Conservation (phyloP, 1,140 invertebrate species). For the Leptinotarsa defecta region DNA sequence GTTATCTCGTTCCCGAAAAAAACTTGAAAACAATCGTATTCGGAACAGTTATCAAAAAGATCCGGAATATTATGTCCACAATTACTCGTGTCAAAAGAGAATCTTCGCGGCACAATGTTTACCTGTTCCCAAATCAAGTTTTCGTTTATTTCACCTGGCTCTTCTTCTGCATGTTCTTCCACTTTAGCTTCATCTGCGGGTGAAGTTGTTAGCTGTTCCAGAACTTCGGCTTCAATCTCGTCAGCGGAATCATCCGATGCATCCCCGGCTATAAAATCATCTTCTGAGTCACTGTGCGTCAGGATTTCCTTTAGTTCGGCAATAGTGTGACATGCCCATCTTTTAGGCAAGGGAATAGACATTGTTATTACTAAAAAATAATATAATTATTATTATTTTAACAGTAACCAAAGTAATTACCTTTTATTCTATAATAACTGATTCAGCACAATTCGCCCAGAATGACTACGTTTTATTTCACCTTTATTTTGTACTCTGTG, state of each 20-base stretch:
- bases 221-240: slow-evolving; percentile 7
- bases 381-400: neutral
- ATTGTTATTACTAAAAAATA: neutral
- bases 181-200: neutral
- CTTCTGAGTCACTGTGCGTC: slow-evolving; percentile 2
- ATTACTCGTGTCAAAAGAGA: no score
- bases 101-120: no score
- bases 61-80: no score
- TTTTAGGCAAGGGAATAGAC: neutral
- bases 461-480: neutral
- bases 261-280: slow-evolving; percentile 6
- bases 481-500: no score
- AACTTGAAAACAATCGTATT: no score
- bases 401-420: neutral
- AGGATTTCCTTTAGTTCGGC: neutral
- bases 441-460: neutral
- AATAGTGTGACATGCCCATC: neutral
- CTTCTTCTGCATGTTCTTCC: slow-evolving; percentile 1
- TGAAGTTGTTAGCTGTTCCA: neutral
- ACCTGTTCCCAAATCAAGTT: no score
- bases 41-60: no score
- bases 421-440: slow-evolving; percentile 9
- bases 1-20: no score
- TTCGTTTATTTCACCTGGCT: no score
- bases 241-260: slow-evolving; percentile 2